phyloP scores from a whole-genome alignment of 2,797 vertebrate species.

The Sebastes iracundus region DNA sequence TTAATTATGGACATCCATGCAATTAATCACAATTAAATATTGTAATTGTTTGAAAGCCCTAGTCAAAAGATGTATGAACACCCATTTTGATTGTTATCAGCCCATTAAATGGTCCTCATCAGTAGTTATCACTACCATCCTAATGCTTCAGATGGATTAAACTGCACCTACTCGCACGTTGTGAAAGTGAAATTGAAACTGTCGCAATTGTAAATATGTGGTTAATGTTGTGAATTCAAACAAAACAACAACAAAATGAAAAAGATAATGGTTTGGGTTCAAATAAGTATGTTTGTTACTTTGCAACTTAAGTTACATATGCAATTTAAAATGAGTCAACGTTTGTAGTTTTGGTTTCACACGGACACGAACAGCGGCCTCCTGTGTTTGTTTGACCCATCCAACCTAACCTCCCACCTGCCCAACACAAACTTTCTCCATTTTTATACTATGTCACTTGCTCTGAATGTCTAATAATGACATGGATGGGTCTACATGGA shows the following conservation, averaged over 20 bases:
- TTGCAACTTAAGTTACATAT: neutral
- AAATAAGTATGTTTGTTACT: neutral
- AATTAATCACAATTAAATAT: too few relatives aligned
- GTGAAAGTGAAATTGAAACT: too few relatives aligned
- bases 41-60: too few relatives aligned
- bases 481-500: neutral
- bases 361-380: neutral
- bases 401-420: neutral
- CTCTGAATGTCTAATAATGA: neutral
- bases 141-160: neutral
- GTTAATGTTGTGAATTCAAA: too few relatives aligned
- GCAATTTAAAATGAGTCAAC: neutral
- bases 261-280: neutral
- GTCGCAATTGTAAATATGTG: too few relatives aligned
- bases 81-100: neutral
- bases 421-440: neutral
- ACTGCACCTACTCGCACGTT: too few relatives aligned
- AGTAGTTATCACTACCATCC: neutral
- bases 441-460: neutral
- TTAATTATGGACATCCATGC: too few relatives aligned
- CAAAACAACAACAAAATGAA: too few relatives aligned
- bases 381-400: neutral
- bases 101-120: neutral
- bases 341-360: neutral
- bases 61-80: neutral